phyloP scores from a whole-genome alignment of 2,888 invertebrate species.

The Penaeus monodon region DNA sequence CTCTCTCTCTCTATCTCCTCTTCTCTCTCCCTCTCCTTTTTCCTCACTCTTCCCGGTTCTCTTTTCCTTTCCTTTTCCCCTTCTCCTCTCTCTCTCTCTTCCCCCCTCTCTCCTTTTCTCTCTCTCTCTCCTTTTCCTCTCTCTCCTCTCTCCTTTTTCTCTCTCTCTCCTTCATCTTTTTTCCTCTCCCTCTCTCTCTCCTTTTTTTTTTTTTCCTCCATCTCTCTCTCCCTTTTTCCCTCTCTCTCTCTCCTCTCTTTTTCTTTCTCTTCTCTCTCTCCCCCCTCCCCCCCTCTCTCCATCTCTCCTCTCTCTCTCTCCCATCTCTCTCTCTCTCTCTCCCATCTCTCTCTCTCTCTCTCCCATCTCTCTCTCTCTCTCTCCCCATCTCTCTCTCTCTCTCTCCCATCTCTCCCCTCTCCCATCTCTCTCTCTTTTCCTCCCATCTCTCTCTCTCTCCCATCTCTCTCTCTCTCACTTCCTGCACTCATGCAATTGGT shows the following conservation, averaged over 20 bases:
- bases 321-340: background rate
- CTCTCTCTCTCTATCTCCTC: too few species aligned
- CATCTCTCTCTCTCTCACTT: conserved; percentile 7
- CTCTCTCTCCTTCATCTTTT: background rate
- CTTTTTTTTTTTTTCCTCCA: background rate
- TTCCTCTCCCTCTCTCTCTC: background rate
- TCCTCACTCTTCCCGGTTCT: background rate
- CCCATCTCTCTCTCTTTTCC: background rate
- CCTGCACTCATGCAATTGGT: background rate
- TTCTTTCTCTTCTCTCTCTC: background rate
- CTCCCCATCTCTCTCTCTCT: background rate
- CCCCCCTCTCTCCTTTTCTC: conserved; percentile 4
- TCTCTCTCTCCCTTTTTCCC: background rate
- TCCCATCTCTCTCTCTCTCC: background rate
- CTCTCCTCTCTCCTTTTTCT: background rate
- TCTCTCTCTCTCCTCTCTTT: background rate
- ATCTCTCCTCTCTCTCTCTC: background rate
- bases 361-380: background rate
- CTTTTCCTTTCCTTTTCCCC: conserved; percentile 6
- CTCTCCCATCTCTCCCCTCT: background rate
- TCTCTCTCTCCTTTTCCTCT: conserved; percentile 15
- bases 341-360: background rate
- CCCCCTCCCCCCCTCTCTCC: background rate
- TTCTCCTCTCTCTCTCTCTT: background rate
- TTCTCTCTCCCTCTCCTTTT: too few species aligned